Percentiles rank a stretch among this genome's conserved stretches.
phyloP scores from a whole-genome alignment of 1,140 invertebrate genomes.

The Odontomachus brunneus region DNA sequence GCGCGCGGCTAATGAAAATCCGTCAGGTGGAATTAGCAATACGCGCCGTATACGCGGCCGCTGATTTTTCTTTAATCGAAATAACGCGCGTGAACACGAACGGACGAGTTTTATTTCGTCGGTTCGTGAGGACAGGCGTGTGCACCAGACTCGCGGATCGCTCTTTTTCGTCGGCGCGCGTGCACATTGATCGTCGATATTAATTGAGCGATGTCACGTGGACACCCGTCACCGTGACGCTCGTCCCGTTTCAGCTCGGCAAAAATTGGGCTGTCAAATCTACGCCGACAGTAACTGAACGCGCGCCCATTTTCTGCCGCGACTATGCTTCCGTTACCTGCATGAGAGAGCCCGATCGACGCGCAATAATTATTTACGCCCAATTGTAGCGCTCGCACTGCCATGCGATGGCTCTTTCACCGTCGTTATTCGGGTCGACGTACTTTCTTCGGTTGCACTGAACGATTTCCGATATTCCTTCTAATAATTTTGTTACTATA shows the following conservation, averaged over 20 bases:
- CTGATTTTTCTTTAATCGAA: constrained; percentile 44
- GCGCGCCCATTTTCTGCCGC: constrained; percentile 38
- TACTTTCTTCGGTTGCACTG: too few species aligned
- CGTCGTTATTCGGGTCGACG: constrained; percentile 14
- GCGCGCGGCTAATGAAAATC: constrained; percentile 41
- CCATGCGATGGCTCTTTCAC: constrained; percentile 12
- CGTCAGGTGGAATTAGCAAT: constrained; percentile 25
- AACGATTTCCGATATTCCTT: too few species aligned
- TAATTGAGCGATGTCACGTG: constrained; percentile 48
- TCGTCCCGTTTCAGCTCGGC: constrained; percentile 33
- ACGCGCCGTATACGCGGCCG: neutral
- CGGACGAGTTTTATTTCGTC: constrained; percentile 22
- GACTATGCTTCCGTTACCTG: constrained; percentile 43
- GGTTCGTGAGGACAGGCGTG: constrained; percentile 9
- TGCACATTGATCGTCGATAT: constrained; percentile 53
- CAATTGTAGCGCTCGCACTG: constrained; percentile 30
- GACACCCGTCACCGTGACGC: constrained; percentile 41
- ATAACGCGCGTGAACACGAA: constrained; percentile 10
- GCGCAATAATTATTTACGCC: constrained; percentile 48
- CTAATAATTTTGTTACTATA: too few species aligned
- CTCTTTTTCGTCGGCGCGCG: constrained; percentile 32
- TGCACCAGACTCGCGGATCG: constrained; percentile 13
- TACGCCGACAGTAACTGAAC: constrained; percentile 31
- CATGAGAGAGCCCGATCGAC: constrained; percentile 31
- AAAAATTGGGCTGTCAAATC: constrained; percentile 60